These are phyloP conservation scores for Tokudaia muenninki DNA, from an alignment of 2,797 vertebrate genomes.

Conservation along the genomic window DNA sequence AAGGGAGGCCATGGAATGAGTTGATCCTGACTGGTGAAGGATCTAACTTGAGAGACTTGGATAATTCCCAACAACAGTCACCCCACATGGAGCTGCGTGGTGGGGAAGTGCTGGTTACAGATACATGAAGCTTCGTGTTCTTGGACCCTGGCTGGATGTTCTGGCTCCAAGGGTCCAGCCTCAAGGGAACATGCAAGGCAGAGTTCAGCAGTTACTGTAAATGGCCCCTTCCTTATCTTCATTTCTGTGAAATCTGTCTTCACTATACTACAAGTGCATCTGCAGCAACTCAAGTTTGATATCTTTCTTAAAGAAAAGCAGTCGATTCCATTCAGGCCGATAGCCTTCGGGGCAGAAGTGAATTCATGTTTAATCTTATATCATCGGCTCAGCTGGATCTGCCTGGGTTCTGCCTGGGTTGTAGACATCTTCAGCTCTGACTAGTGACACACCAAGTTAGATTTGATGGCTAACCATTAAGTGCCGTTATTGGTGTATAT, in stretches of 20 bases:
- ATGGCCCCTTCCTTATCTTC: neutral
- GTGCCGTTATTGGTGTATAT: conserved; percentile 22
- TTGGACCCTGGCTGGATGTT: neutral
- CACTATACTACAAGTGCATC: neutral
- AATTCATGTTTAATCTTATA: conserved; percentile 18
- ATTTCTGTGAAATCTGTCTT: neutral
- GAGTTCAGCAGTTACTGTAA: too few relatives aligned
- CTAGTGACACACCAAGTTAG: conserved; percentile 19
- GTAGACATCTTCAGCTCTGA: conserved; percentile 41
- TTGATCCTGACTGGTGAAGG: conserved; percentile 14
- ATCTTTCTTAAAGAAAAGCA: neutral
- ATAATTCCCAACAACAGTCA: conserved; percentile 8
- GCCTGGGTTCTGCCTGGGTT: conserved; percentile 63
- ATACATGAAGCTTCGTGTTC: fast-evolving
- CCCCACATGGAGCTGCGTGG: neutral
- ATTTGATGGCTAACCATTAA: conserved; percentile 63
- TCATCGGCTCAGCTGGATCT: conserved; percentile 28
- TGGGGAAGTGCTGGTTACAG: neutral
- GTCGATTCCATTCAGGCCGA: neutral
- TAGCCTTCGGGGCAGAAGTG: neutral
- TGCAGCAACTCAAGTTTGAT: neutral
- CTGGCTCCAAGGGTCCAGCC: neutral
- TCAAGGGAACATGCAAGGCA: fast-evolving
- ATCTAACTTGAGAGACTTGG: neutral
- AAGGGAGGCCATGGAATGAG: neutral